Base-by-base conservation (phyloP, 2,113 vertebrate genomes). In the Anguilla rostrata region DNA sequence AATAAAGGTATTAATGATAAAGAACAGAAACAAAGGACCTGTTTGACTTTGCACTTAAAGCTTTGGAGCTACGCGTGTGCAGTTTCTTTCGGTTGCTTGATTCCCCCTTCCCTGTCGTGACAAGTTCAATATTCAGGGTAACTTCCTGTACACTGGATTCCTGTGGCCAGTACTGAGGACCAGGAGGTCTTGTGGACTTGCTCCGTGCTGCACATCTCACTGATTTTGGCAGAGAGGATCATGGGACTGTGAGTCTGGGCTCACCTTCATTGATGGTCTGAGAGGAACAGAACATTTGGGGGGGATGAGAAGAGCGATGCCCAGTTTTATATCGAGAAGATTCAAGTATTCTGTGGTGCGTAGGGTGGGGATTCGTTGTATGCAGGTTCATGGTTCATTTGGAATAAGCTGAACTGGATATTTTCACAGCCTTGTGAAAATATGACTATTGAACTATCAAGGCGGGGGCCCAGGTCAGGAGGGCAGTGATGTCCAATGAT, bases 101-200 rank as follows among this genome's bases (percentile, higher is more conserved):
- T 46, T 46, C 49, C 9, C 49, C 16, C 20, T 53, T 22, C 39
- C 39, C 29, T 53, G 8, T 29, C 39, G 5, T 75, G 9, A 34
- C n/a, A 53, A 39, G 26, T 80, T 29, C 22, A 46, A 56, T 53
- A 41, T 88, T 83, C 87, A 26, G 84, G 88, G 16, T 43, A 71
- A 78, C 82, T 89, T 83, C 94, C 87, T 91, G 92, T 92, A 95
- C 95, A 97, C 96, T 98, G 97, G 96, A 97, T 94, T 94, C 93
- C 90, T 91, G 56, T 91, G 94, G 92, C 90, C 94, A 92, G 91
- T 92, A 89, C 20, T 63, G 60, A 63, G 60, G 60, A 63, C 22
- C 18, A 26, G 60, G 60, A 63, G 20, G 60, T 63, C 18, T 82
- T 86, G 87, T 34, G n/a, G 83, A 84, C 81, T 41, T n/a, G 4